Evolutionary conservation across 2,888 invertebrate species (phyloP).

Genomic region (Drosophila meridiana): DNA sequence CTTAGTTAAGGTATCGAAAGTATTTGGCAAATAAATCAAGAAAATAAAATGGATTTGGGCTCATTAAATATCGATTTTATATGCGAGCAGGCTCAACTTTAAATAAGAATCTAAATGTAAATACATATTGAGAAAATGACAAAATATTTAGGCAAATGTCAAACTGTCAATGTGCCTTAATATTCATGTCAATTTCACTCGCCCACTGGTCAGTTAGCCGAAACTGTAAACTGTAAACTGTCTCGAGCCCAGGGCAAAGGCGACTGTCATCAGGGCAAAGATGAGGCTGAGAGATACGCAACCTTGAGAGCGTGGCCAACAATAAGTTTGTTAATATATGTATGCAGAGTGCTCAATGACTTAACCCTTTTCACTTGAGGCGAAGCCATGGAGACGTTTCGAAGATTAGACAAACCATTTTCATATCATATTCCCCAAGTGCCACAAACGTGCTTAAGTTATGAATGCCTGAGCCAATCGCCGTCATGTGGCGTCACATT

Average conservation of each 20-base stretch:
- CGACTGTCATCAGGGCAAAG: constrained; percentile 18
- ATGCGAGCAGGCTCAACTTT: background rate
- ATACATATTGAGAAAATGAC: constrained; percentile 23
- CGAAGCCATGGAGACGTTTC: constrained; percentile 36
- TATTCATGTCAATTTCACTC: constrained; percentile 56
- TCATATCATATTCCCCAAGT: constrained; percentile 56
- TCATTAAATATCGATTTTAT: background rate
- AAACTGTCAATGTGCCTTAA: constrained; percentile 67
- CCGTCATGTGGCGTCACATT: constrained; percentile 14
- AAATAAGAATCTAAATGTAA: background rate
- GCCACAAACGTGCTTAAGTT: constrained; percentile 30
- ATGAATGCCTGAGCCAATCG: constrained; percentile 21
- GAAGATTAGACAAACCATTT: constrained; percentile 50
- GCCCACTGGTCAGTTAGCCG: constrained; percentile 1
- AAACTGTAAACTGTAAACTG: background rate
- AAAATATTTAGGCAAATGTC: constrained; percentile 52
- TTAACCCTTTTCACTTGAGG: constrained; percentile 65
- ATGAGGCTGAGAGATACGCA: constrained; percentile 2
- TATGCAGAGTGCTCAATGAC: constrained; percentile 18
- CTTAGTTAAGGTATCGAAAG: background rate
- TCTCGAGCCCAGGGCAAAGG: constrained; percentile 15
- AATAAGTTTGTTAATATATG: constrained; percentile 33
- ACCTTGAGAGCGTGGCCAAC: constrained; percentile 43
- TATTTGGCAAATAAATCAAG: background rate
- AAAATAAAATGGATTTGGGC: background rate